Percentiles rank a stretch among this genome's conserved stretches.
Conservation (phyloP, 2,113 vertebrate genomes). For the Myotis yumanensis region DNA sequence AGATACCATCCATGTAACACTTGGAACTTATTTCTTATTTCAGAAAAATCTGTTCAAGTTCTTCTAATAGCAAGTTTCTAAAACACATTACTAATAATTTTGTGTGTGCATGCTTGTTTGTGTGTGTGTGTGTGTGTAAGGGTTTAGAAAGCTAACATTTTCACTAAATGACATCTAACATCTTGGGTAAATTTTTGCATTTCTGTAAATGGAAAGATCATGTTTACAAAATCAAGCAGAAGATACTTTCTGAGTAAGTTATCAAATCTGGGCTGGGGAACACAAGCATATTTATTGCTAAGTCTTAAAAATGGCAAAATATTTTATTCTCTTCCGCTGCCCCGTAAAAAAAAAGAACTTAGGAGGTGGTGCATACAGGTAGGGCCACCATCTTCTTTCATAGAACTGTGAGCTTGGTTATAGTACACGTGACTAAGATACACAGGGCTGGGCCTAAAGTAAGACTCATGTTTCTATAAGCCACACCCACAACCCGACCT, state of each 20-base stretch:
- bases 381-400: background rate
- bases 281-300: background rate
- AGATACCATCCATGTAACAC: background rate
- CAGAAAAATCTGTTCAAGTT: background rate
- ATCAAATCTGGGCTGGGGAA: background rate
- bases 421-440: background rate
- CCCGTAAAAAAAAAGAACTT: background rate
- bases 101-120: background rate
- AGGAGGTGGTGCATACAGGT: background rate
- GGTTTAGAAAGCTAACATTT: conserved; percentile 14
- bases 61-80: conserved; percentile 3
- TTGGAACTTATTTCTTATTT: conserved; percentile 15
- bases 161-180: background rate
- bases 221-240: conserved; percentile 28
- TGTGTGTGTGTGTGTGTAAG: background rate
- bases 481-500: background rate
- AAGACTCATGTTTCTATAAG: background rate
- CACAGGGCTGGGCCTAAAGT: accelerated
- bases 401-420: background rate
- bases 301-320: background rate
- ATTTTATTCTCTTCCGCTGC: background rate
- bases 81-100: background rate
- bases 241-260: background rate
- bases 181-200: conserved; percentile 2
- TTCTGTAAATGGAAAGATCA: background rate